These are phyloP conservation scores for Trachelus troglodyta DNA, from an alignment of 2,888 invertebrate genomes.

Conservation along the genomic window DNA sequence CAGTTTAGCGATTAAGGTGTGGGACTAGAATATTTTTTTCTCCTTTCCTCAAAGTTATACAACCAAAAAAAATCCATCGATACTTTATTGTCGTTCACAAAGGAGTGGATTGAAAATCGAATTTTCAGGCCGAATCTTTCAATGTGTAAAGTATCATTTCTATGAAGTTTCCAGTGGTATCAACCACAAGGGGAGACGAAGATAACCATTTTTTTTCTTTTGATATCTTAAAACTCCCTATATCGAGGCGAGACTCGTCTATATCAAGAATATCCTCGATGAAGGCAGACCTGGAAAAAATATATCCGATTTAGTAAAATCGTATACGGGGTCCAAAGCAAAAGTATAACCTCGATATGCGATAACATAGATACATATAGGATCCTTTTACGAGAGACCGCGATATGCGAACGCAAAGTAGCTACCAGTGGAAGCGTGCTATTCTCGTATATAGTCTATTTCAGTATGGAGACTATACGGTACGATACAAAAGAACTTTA, in stretches of 20 bases:
- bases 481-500: too few relatives aligned
- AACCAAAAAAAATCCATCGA: background rate
- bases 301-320: background rate
- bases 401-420: background rate
- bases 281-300: background rate
- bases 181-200: background rate
- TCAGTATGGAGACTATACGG: too few relatives aligned
- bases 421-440: background rate
- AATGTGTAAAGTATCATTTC: background rate
- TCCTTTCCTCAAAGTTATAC: background rate
- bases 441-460: too few relatives aligned
- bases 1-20: background rate
- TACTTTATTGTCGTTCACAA: background rate
- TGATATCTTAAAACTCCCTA: background rate
- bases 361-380: background rate
- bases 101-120: background rate
- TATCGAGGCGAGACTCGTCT: background rate
- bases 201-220: background rate
- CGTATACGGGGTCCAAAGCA: background rate
- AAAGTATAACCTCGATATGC: slow-evolving; percentile 1
- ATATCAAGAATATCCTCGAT: background rate
- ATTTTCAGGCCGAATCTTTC: background rate
- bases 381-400: background rate
- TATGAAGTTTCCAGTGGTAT: background rate
- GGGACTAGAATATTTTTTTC: background rate